A percentile compares a stretch with the other conserved stretches of the same genome.
These are phyloP conservation scores for Cataglyphis rosenhaueri DNA, from an alignment of 2,888 invertebrate species.

Conservation along the genomic window DNA sequence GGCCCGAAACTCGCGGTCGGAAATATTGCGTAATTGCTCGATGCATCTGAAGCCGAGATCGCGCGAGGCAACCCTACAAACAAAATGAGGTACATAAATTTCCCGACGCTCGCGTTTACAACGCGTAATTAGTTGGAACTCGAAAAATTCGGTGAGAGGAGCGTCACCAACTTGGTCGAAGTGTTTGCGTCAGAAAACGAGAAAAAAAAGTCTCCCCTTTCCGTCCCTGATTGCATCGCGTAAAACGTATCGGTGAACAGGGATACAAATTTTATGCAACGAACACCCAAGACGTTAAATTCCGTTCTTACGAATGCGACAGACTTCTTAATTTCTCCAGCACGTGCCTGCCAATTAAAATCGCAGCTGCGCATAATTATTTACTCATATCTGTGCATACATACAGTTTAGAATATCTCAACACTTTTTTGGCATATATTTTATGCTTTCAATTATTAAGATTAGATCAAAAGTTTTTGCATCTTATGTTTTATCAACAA, in stretches of 20 bases:
- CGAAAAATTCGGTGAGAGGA: slow-evolving; percentile 73
- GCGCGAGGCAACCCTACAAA: slow-evolving; percentile 59
- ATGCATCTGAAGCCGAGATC: slow-evolving; percentile 61
- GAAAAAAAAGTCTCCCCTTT: slow-evolving; percentile 37
- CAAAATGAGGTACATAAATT: slow-evolving; percentile 78
- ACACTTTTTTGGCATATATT: slow-evolving; percentile 1
- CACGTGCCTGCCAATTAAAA: slow-evolving; percentile 46
- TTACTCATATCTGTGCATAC: slow-evolving; percentile 25
- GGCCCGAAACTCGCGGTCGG: slow-evolving; percentile 60
- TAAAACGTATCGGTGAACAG: slow-evolving; percentile 31
- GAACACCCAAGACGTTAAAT: slow-evolving; percentile 50
- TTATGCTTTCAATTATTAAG: neutral
- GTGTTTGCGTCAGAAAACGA: slow-evolving; percentile 13
- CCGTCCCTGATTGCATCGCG: slow-evolving; percentile 5
- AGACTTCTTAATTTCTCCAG: slow-evolving; percentile 40
- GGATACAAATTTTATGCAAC: slow-evolving; percentile 56
- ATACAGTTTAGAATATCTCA: neutral
- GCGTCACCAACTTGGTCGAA: slow-evolving; percentile 36
- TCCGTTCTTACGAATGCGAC: slow-evolving; percentile 26
- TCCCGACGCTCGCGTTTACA: slow-evolving; percentile 72
- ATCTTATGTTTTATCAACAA: neutral
- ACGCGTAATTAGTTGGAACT: slow-evolving; percentile 80
- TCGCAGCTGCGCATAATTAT: slow-evolving; percentile 48
- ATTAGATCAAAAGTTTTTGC: neutral
- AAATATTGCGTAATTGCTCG: slow-evolving; percentile 78